Base-by-base conservation (phyloP, 1,140 invertebrate genomes). In the Dendrolimus kikuchii region DNA sequence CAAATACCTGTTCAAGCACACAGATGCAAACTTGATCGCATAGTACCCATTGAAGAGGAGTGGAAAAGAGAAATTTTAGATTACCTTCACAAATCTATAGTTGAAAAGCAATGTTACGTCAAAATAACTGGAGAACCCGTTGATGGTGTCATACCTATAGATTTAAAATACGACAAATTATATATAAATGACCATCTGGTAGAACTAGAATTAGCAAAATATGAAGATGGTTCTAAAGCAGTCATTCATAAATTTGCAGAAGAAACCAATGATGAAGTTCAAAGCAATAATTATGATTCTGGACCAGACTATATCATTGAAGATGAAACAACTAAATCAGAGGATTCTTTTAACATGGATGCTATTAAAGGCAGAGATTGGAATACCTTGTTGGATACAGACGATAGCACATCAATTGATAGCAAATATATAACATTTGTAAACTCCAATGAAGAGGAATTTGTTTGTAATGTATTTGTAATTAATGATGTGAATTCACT, bases 1-100 rank as follows among this genome's bases (percentile, higher is more conserved):
- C 66, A 92, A 46, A 83, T 93, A 23, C 92, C 92, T 2, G 81
- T 88, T 4, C 89, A 90, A 63, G 87, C 88, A 6, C 80, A 81
- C 48, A 87, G 78, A 60, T 86, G 88, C 39, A 40, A 68, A 5
- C 67, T 91, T 5, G 59, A 78, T 46, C 75, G 88, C 3, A 86
- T 91, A 3, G 60, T 66, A 39, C 88, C 89, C 0, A 64, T 68
- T 4, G 58, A 54, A 2, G 68, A 67, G 7, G 56, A 71, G 5
- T 87, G 84, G 84, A 68, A 79, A 36, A 66, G 73, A 45, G 57
- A 68, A 40, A 66, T 71, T 5, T 64, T 86, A 43, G 82, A 86
- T 47, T 86, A 81, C 45, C 70, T 86, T 44, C 82, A 86, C 54
- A 80, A 81, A 55, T 75, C 70, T 6, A 62, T 86, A 5, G 81